Conservation (phyloP, 1,140 invertebrate species). For the Phthorimaea operculella region DNA sequence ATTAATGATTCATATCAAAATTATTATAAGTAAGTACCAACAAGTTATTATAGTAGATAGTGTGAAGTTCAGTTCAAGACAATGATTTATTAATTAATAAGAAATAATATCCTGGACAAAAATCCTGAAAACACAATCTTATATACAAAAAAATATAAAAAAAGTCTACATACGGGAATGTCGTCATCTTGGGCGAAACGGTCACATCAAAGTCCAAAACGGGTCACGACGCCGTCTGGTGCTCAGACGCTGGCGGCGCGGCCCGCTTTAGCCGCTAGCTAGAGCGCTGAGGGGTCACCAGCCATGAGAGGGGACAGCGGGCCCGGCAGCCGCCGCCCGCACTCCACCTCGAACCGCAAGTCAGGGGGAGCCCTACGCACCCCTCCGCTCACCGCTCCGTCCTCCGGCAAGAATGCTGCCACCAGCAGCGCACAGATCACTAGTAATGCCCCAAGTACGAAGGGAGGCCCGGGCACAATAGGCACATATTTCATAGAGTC, state of each 20-base stretch:
- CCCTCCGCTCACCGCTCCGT: constrained; percentile 59
- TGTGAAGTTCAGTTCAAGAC: no score
- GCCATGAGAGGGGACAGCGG: constrained; percentile 83
- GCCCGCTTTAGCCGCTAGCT: constrained; percentile 55
- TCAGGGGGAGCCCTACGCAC: constrained; percentile 70
- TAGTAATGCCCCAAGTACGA: constrained; percentile 97
- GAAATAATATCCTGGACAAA: no score
- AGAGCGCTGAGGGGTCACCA: constrained; percentile 78
- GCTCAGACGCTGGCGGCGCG: constrained; percentile 55
- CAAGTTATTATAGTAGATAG: no score
- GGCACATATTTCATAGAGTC: constrained; percentile 63
- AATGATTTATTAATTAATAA: no score
- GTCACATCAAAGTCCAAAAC: constrained; percentile 50
- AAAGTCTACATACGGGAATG: constrained; percentile 41
- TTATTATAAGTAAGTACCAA: no score
- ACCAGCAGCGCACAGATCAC: constrained; percentile 95
- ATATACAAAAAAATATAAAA: no score
- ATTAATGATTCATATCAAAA: no score
- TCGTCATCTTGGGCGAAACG: constrained; percentile 39
- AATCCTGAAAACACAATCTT: no score
- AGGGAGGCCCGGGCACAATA: constrained; percentile 98
- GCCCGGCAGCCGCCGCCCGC: constrained; percentile 77
- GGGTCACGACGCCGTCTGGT: constrained; percentile 28
- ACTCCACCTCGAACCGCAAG: constrained; percentile 82
- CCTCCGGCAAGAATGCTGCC: constrained; percentile 90